These are phyloP conservation scores for Pomacea canaliculata DNA, from an alignment of 2,888 invertebrate genomes.

Conservation along the genomic window DNA sequence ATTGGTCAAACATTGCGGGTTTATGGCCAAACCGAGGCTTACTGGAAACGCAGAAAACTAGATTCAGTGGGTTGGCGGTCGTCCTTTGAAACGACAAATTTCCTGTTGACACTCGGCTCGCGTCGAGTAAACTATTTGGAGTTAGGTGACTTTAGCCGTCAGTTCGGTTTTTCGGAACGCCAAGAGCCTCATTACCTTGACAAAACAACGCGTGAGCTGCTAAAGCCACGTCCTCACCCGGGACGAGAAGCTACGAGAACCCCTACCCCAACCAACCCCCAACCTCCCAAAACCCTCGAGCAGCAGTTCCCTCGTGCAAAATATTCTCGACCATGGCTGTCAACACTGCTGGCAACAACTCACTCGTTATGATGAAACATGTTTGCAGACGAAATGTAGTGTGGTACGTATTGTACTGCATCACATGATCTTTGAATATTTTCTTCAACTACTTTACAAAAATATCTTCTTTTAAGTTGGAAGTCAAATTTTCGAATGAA, in stretches of 20 bases:
- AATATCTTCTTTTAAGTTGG: no score
- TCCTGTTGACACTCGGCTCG: slow-evolving; percentile 5
- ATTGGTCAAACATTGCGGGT: slow-evolving; percentile 15
- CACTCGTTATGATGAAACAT: neutral
- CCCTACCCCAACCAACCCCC: no score
- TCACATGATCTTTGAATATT: no score
- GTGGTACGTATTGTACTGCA: no score
- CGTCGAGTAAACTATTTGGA: slow-evolving; percentile 26
- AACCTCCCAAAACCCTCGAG: no score
- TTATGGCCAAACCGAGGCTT: slow-evolving; percentile 19
- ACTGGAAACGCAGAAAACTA: neutral
- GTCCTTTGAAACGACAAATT: slow-evolving; percentile 21
- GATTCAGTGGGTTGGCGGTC: neutral
- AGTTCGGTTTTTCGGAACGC: slow-evolving; percentile 12
- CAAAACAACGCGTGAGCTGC: slow-evolving; percentile 14
- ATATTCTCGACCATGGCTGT: no score
- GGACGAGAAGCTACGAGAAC: neutral
- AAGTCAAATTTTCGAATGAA: no score
- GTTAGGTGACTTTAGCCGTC: slow-evolving; percentile 6
- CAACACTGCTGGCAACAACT: no score
- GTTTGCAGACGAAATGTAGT: neutral
- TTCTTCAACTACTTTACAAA: no score
- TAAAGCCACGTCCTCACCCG: neutral
- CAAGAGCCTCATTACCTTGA: slow-evolving; percentile 14
- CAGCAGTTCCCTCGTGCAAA: no score